Conservation (phyloP, 2,113 vertebrate species). For the Myotis lucifugus region DNA sequence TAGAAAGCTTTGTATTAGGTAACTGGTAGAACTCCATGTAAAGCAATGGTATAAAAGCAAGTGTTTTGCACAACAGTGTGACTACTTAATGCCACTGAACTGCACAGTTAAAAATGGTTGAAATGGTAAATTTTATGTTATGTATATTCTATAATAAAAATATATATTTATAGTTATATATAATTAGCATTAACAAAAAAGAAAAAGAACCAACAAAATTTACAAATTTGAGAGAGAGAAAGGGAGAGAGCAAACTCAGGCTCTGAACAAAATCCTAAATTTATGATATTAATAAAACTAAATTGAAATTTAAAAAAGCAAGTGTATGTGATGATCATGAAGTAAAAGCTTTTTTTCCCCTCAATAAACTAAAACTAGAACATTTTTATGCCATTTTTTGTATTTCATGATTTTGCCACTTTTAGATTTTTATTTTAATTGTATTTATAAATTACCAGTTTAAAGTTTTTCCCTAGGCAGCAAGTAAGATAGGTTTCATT, state of each 20-base stretch:
- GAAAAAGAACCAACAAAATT: not conserved
- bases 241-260: not conserved
- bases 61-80: not conserved
- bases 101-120: not conserved
- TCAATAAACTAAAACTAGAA: not conserved
- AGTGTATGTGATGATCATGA: not conserved
- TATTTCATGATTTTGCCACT: conserved; percentile 17
- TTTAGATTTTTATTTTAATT: conserved; percentile 31
- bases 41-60: not conserved
- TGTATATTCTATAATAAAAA: not conserved
- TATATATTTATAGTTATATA: not conserved
- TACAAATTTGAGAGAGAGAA: not conserved
- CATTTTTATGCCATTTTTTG: not conserved
- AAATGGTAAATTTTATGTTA: not conserved
- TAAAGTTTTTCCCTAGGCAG: not conserved
- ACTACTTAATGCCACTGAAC: not conserved
- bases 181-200: not conserved
- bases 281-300: not conserved
- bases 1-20: not conserved
- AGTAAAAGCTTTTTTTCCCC: not conserved
- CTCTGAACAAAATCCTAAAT: not conserved
- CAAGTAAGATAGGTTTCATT: conserved; percentile 24
- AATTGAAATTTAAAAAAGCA: not conserved
- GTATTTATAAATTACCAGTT: conserved; percentile 16
- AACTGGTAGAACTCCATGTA: not conserved